Evolutionary conservation across 1,140 invertebrate genomes (phyloP).

Genomic region (Ostrea edulis): DNA sequence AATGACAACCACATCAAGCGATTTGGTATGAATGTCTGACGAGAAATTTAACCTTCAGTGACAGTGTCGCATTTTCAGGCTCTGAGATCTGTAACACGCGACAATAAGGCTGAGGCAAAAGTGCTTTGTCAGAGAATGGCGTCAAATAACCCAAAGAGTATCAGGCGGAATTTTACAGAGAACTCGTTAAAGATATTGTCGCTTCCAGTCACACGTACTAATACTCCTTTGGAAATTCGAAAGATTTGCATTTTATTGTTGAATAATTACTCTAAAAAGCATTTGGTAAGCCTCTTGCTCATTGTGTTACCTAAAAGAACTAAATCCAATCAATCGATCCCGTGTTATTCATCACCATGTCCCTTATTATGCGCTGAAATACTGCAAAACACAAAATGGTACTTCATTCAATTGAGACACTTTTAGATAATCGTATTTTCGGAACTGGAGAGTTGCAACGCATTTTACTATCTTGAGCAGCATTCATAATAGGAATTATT

Average conservation of each 20-base stretch:
- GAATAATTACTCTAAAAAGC: not conserved
- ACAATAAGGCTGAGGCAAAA: not conserved
- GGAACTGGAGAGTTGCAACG: too few species aligned
- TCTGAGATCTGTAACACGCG: not conserved
- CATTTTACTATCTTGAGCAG: too few species aligned
- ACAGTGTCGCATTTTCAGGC: too few species aligned
- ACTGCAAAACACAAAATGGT: too few species aligned
- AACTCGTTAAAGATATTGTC: not conserved
- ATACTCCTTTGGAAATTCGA: not conserved
- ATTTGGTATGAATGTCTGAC: too few species aligned
- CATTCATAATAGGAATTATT: too few species aligned
- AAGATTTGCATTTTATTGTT: slow-evolving; percentile 6
- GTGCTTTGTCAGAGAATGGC: not conserved
- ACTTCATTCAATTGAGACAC: too few species aligned
- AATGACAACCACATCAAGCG: too few species aligned
- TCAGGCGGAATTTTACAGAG: not conserved
- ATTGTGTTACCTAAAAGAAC: slow-evolving; percentile 8
- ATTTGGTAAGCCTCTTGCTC: not conserved
- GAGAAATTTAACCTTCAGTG: too few species aligned
- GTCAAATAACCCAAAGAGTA: not conserved
- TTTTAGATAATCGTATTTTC: too few species aligned
- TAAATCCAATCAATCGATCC: not conserved
- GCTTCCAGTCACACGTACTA: not conserved
- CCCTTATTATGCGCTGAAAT: too few species aligned
- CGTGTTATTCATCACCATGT: too few species aligned